Evolutionary conservation across 2,888 invertebrate genomes (phyloP).

Genomic region (Neoitamus cyanurus): DNA sequence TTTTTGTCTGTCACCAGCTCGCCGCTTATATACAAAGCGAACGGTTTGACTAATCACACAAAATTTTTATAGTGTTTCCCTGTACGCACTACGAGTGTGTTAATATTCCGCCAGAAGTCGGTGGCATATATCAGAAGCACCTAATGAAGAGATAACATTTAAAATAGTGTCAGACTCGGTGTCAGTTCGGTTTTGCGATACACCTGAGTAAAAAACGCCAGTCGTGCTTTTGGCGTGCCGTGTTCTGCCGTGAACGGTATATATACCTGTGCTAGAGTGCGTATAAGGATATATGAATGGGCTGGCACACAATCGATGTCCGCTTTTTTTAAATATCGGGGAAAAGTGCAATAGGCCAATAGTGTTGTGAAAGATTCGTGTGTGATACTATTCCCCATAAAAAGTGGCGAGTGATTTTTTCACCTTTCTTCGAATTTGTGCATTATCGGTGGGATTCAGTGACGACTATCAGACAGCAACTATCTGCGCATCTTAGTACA

Average conservation of each 20-base stretch:
- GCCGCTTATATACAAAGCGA: constrained; percentile 29
- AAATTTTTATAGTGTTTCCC: constrained; percentile 49
- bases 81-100: constrained; percentile 48
- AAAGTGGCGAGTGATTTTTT: not conserved
- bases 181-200: constrained; percentile 49
- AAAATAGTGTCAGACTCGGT: constrained; percentile 51
- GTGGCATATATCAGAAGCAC: constrained; percentile 51
- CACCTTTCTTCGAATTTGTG: not conserved
- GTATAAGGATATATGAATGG: constrained; percentile 32
- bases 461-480: not conserved
- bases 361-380: constrained; percentile 4
- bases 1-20: constrained; percentile 40
- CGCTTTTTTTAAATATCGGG: constrained; percentile 16
- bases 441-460: constrained; percentile 15
- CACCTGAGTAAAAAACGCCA: constrained; percentile 3
- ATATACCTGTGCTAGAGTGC: constrained; percentile 49
- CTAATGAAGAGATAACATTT: constrained; percentile 52
- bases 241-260: constrained; percentile 29
- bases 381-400: not conserved
- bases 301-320: not conserved
- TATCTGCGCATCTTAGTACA: not conserved
- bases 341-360: constrained; percentile 24
- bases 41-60: constrained; percentile 49
- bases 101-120: constrained; percentile 44
- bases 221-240: constrained; percentile 32